phyloP scores from a whole-genome alignment of 1,140 invertebrate species.

The Ceratina australensis region DNA sequence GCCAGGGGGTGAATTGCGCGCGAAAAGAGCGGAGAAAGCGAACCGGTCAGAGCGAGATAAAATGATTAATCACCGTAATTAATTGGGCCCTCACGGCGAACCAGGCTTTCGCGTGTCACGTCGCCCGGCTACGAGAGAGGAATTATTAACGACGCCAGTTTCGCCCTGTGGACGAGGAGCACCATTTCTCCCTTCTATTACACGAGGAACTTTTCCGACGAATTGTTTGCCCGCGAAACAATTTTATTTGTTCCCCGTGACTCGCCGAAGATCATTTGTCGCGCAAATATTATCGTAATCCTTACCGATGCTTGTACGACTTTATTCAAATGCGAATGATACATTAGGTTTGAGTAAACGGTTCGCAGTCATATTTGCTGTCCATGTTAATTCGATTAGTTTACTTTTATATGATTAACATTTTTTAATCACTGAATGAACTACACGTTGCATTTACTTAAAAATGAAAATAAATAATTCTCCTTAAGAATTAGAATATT shows the following conservation, averaged over 20 bases:
- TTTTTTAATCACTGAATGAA: no score
- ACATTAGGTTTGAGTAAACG: neutral
- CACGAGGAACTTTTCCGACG: neutral
- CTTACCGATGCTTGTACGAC: neutral
- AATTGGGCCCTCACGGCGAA: constrained; percentile 43
- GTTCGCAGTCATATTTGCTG: no score
- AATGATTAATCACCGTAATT: constrained; percentile 61
- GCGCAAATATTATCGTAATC: constrained; percentile 6
- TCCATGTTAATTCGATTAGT: no score
- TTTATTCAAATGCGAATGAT: neutral
- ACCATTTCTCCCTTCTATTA: constrained; percentile 37
- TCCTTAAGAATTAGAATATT: neutral
- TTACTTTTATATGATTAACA: no score
- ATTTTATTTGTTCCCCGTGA: constrained; percentile 39
- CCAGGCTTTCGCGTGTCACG: constrained; percentile 47
- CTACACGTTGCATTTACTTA: no score
- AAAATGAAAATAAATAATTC: no score
- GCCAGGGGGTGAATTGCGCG: neutral
- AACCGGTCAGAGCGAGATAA: constrained; percentile 29
- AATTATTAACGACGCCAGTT: constrained; percentile 58
- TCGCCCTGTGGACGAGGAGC: constrained; percentile 9
- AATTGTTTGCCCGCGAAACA: neutral
- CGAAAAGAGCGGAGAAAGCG: constrained; percentile 23
- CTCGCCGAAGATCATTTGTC: neutral
- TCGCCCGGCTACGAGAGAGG: constrained; percentile 19